Evolutionary conservation across 2,888 invertebrate genomes (phyloP), one percentile per base, ranked within the genome.

Genomic region (Lasioglossum vierecki): DNA sequence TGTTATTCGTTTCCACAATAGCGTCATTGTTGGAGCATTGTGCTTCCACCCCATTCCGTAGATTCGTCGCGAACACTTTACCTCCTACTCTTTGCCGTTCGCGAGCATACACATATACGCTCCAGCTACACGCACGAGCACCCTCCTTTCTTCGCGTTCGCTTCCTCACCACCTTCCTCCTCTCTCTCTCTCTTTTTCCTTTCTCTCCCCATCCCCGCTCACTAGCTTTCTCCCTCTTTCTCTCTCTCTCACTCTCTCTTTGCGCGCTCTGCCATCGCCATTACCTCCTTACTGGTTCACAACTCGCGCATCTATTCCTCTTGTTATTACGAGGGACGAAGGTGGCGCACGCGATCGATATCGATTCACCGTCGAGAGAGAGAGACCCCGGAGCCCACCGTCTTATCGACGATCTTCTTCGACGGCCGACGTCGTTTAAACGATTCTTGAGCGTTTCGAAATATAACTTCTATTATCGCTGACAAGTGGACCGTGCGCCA

Each of bases 1-100:
- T 91, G 93, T 93, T 93, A 93, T 93, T 93, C 93, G 92, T 93
- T 91, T 93, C 91, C 93, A 94, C 93, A 94, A 94, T 93, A 91
- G 93, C 93, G 92, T 93, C 93, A 94, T 94, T 93, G 93, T 91
- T 91, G 91, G 90, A 89, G 92, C 93, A 93, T 93, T 93, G 93
- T 94, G 91, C 91, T 91, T 92, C 91, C 90, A 90, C 89, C 92
- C 93, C 89, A 91, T 92, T 91, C 90, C 88, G 89, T 90, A 89
- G 90, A 92, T 92, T 93, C 91, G 92, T 92, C 92, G 92, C 93
- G 92, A 93, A 93, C 92, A 92, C 91, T 93, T 91, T 91, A 91
- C 92, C 91, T 90, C 92, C 89, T 90, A 88, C 90, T 86, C 80
- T 87, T 88, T 83, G 76, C 84, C 72, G 78, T 80, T 87, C 86